phyloP scores from a whole-genome alignment of 2,113 vertebrate species.

The Lethenteron reissneri region DNA sequence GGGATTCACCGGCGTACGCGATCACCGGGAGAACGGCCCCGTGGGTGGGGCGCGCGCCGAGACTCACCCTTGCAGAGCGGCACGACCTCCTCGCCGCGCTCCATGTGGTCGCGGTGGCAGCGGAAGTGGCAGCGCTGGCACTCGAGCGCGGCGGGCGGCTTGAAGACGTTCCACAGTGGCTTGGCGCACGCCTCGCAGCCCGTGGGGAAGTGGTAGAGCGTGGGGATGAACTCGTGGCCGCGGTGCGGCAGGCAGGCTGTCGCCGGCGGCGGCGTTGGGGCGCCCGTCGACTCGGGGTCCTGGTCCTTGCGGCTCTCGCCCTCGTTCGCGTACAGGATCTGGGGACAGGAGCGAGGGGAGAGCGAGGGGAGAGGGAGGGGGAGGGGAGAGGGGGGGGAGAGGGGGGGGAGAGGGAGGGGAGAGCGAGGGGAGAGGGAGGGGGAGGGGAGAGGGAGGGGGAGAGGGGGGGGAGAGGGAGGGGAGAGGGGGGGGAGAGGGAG shows the following conservation, averaged over 20 bases:
- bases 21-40: no score
- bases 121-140: conserved; percentile 97
- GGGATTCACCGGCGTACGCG: no score
- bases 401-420: no score
- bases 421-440: no score
- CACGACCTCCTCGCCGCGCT: conserved; percentile 88
- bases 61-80: conserved; percentile 69
- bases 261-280: no score
- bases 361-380: no score
- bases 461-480: no score
- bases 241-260: conserved; percentile 53
- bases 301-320: conserved; percentile 94
- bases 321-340: conserved; percentile 97
- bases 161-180: conserved; percentile 97
- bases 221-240: conserved; percentile 95
- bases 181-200: conserved; percentile 98
- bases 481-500: no score
- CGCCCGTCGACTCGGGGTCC: conserved; percentile 67
- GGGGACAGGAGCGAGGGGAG: background rate
- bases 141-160: conserved; percentile 85
- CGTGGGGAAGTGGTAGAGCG: conserved; percentile 89
- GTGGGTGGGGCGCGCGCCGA: no score
- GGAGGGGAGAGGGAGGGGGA: no score
- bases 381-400: no score
- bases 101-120: conserved; percentile 98